phyloP scores from a whole-genome alignment of 2,113 vertebrate genomes.

The Mus spicilegus region DNA sequence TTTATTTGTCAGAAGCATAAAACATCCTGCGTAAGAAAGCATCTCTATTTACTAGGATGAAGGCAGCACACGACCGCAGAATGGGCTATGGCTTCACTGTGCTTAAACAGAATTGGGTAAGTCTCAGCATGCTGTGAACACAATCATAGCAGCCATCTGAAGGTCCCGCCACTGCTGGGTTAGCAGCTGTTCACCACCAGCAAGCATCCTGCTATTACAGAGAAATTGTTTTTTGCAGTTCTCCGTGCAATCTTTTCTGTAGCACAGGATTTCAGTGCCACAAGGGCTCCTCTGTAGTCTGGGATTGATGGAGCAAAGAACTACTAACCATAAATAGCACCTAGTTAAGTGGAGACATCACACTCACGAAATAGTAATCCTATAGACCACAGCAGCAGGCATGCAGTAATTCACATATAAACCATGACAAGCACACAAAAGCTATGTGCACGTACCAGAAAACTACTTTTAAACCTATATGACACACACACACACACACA shows the following conservation, averaged over 20 bases:
- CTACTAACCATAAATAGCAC: slow-evolving; percentile 55
- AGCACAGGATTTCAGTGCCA: slow-evolving; percentile 14
- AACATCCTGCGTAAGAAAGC: slow-evolving; percentile 31
- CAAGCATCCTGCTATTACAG: slow-evolving; percentile 72
- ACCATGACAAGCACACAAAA: background rate
- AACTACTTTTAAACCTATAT: background rate
- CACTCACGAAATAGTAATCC: background rate
- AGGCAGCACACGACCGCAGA: slow-evolving; percentile 44
- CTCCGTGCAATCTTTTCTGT: slow-evolving; percentile 58
- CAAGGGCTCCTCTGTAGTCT: background rate
- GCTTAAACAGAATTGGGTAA: slow-evolving; percentile 76
- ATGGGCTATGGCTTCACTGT: slow-evolving; percentile 63
- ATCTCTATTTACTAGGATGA: slow-evolving; percentile 41
- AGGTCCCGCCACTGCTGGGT: slow-evolving; percentile 84
- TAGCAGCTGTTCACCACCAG: slow-evolving; percentile 85
- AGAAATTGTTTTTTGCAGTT: slow-evolving; percentile 60
- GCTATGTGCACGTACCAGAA: background rate
- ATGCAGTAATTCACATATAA: background rate
- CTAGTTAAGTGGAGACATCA: slow-evolving; percentile 40
- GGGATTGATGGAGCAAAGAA: slow-evolving; percentile 9
- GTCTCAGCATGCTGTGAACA: slow-evolving; percentile 81
- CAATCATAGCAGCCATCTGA: slow-evolving; percentile 79
- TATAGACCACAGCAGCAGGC: background rate
- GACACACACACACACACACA: too few species aligned
- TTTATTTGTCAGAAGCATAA: slow-evolving; percentile 48